phyloP scores from a whole-genome alignment of 1,140 invertebrate genomes.

The Drosophila neocordata region DNA sequence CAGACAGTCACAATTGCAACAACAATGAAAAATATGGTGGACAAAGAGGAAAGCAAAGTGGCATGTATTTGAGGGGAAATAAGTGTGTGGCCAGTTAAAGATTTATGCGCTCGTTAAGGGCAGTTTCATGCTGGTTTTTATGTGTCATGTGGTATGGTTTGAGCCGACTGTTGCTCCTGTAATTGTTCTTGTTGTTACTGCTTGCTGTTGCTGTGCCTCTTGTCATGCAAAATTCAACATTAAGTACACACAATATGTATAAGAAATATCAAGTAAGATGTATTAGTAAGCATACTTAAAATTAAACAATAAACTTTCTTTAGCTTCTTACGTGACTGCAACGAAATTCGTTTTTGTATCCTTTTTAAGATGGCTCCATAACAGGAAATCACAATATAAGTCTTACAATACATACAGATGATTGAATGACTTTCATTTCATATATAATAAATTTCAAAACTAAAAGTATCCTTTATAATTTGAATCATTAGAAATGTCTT shows the following conservation, averaged over 20 bases:
- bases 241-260: constrained; percentile 50
- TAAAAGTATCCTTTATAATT: no score
- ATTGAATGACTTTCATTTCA: no score
- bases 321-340: background rate
- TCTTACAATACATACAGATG: no score
- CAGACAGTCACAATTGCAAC: background rate
- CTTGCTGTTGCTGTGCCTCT: constrained; percentile 31
- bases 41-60: background rate
- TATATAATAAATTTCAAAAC: no score
- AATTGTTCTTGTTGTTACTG: constrained; percentile 11
- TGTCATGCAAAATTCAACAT: constrained; percentile 45
- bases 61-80: background rate
- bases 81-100: constrained; percentile 62
- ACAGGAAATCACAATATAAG: no score
- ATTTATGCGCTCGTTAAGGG: constrained; percentile 78
- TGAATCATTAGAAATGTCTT: no score
- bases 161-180: constrained; percentile 18
- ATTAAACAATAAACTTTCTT: constrained; percentile 35
- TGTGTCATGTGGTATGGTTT: constrained; percentile 59
- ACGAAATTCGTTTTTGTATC: no score
- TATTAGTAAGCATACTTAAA: constrained; percentile 24
- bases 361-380: no score
- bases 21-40: constrained; percentile 9
- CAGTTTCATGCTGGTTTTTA: constrained; percentile 76
- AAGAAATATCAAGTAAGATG: constrained; percentile 27